Conservation (phyloP, 2,888 invertebrate species). For the Cephonodes hylas region DNA sequence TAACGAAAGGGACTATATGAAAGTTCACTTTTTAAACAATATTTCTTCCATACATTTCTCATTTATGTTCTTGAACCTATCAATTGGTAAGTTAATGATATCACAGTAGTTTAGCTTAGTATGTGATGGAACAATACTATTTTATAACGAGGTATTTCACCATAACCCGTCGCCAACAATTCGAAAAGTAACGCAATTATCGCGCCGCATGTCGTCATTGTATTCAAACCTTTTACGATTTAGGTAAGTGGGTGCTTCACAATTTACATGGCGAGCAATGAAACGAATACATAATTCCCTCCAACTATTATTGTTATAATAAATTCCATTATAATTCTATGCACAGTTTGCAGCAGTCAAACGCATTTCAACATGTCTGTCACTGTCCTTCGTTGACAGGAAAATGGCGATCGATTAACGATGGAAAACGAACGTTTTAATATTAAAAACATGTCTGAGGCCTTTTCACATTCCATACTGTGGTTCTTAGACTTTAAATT, state of each 20-base stretch:
- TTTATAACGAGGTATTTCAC: too few relatives aligned
- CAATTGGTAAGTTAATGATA: too few relatives aligned
- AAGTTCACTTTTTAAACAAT: too few relatives aligned
- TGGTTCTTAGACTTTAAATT: constrained; percentile 14
- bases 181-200: not conserved
- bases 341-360: constrained; percentile 47
- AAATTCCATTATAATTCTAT: constrained; percentile 51
- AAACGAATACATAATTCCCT: constrained; percentile 33
- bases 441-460: constrained; percentile 49
- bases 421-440: constrained; percentile 63
- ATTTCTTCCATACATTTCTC: too few relatives aligned
- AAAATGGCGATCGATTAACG: constrained; percentile 57
- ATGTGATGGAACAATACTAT: too few relatives aligned
- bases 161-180: not conserved
- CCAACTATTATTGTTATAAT: constrained; percentile 40
- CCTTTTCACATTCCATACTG: constrained; percentile 27
- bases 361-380: constrained; percentile 57
- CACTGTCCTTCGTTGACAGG: constrained; percentile 62
- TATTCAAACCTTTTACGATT: constrained; percentile 30
- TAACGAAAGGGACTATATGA: too few relatives aligned
- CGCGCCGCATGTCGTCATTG: constrained; percentile 13
- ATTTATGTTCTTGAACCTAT: too few relatives aligned
- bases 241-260: constrained; percentile 41
- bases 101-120: too few relatives aligned
- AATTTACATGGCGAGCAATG: constrained; percentile 23